phyloP scores from a whole-genome alignment of 2,113 vertebrate genomes.

The Pandion haliaetus region DNA sequence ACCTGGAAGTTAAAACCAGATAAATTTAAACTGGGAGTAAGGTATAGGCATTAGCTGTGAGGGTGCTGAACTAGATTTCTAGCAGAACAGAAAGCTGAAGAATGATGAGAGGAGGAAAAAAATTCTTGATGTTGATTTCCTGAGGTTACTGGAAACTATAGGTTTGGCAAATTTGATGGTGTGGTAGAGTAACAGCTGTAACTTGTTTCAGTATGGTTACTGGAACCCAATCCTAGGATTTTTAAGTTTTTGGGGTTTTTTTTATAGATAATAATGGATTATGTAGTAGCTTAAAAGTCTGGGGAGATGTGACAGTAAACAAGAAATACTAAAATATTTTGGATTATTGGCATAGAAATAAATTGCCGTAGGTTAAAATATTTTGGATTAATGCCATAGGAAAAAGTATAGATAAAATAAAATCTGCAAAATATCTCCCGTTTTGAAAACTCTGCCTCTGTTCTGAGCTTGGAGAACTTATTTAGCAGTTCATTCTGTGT shows the following conservation, averaged over 20 bases:
- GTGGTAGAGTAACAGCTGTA: neutral
- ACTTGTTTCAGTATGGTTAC: neutral
- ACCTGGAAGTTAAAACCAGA: neutral
- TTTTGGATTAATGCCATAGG: neutral
- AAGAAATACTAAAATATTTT: neutral
- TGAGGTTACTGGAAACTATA: neutral
- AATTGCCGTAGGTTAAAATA: no score
- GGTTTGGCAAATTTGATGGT: neutral
- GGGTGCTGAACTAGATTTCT: neutral
- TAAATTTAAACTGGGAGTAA: neutral
- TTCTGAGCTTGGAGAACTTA: neutral
- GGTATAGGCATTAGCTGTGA: neutral
- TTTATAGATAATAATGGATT: neutral
- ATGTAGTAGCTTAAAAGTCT: neutral
- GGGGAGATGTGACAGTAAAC: neutral
- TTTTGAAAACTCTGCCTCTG: neutral
- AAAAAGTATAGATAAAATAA: neutral
- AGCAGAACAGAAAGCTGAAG: neutral
- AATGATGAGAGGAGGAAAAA: neutral
- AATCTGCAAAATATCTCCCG: neutral
- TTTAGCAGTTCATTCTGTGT: neutral
- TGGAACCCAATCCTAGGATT: neutral
- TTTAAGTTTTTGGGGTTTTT: neutral
- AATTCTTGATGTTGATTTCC: neutral
- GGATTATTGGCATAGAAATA: no score